Evolutionary conservation across 1,140 invertebrate genomes (phyloP).

Genomic region (Panagrolaimus sp.): DNA sequence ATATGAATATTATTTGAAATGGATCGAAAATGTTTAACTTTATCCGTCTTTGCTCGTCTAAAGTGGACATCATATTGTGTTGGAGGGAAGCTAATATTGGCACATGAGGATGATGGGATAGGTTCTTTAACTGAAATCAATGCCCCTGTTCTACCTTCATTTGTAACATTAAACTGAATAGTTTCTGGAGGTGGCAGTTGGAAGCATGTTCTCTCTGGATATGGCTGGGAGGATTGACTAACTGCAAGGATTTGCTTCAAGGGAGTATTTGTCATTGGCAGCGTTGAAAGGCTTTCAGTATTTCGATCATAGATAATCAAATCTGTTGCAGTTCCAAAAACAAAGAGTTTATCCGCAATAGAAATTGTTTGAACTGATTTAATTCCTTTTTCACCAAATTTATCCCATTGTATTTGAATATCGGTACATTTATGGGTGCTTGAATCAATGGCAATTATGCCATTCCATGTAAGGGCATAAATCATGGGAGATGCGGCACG

Average conservation of each 20-base stretch:
- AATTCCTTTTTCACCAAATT: constrained; percentile 53
- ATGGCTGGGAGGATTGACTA: constrained; percentile 53
- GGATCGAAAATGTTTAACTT: constrained; percentile 47
- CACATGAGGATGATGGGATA: constrained; percentile 28
- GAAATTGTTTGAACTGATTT: constrained; percentile 51
- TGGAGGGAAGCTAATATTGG: constrained; percentile 49
- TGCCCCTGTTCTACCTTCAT: constrained; percentile 47
- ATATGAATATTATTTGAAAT: constrained; percentile 45
- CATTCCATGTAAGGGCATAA: constrained; percentile 57
- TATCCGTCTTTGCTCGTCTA: constrained; percentile 45
- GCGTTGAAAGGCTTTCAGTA: constrained; percentile 33
- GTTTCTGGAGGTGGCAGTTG: constrained; percentile 39
- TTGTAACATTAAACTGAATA: constrained; percentile 52
- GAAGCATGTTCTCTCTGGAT: constrained; percentile 50
- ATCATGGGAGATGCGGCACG: constrained; percentile 47
- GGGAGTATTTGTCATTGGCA: constrained; percentile 53
- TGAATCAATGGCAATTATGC: constrained; percentile 38
- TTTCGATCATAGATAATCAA: constrained; percentile 49
- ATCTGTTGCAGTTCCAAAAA: constrained; percentile 53
- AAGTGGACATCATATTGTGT: constrained; percentile 57
- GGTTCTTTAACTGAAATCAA: constrained; percentile 31
- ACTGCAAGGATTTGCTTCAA: constrained; percentile 51
- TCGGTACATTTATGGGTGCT: constrained; percentile 45
- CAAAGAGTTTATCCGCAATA: constrained; percentile 58
- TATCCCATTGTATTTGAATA: constrained; percentile 49